Evolutionary conservation across 2,888 invertebrate species (phyloP).

Genomic region (Mimumesa dahlbomi): DNA sequence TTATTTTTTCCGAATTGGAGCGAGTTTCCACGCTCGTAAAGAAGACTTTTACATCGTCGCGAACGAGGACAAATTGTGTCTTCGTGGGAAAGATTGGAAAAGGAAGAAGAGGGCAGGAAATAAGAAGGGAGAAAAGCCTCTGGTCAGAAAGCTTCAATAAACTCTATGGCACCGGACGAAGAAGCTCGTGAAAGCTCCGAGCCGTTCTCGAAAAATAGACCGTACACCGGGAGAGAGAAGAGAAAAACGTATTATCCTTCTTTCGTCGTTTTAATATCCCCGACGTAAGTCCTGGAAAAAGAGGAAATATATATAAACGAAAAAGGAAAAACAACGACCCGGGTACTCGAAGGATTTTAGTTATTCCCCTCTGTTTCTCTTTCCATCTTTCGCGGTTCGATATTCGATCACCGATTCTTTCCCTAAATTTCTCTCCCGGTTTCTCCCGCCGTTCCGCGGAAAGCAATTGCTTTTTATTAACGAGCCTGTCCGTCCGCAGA

Average conservation of each 20-base stretch:
- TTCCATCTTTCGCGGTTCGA: neutral
- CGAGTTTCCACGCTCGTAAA: neutral
- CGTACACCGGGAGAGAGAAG: neutral
- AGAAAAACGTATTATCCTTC: conserved; percentile 1
- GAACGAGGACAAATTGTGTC: neutral
- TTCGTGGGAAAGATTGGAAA: neutral
- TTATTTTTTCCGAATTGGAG: neutral
- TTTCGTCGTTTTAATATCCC: conserved; percentile 7
- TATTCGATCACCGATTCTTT: neutral
- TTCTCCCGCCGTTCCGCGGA: neutral
- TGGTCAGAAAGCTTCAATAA: conserved; percentile 22
- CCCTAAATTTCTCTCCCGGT: neutral
- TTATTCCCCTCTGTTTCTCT: neutral
- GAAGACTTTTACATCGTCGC: neutral
- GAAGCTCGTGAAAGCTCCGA: conserved; percentile 11
- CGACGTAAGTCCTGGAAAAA: neutral
- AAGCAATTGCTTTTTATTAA: conserved; percentile 2
- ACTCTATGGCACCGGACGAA: conserved; percentile 1
- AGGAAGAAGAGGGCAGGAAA: neutral
- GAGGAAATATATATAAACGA: neutral
- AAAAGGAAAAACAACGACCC: neutral
- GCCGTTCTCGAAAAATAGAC: conserved; percentile 11
- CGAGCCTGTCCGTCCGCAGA: neutral
- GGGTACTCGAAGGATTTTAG: neutral
- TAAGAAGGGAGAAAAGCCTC: conserved; percentile 1